Evolutionary conservation across 2,797 vertebrate genomes (phyloP).

Genomic region (Pangasius krempfi): DNA sequence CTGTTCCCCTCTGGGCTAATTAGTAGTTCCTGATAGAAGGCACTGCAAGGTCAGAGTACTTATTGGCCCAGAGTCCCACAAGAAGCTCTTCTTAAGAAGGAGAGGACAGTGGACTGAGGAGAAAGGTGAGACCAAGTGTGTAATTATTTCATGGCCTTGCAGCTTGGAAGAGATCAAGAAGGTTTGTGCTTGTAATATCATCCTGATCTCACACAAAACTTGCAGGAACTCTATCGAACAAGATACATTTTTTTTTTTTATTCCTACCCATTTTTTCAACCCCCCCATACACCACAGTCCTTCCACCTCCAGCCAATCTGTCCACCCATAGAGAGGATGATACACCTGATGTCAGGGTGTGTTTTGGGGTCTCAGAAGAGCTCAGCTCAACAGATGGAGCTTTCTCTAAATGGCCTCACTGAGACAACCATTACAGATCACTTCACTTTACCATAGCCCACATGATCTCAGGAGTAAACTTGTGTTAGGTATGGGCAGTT

Average conservation of each 20-base stretch:
- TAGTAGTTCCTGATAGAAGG: constrained; percentile 36
- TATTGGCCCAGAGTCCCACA: constrained; percentile 8
- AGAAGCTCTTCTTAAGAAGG: neutral
- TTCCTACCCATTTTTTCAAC: neutral
- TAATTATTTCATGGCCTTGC: neutral
- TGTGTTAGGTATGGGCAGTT: neutral
- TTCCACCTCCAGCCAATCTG: constrained; percentile 43
- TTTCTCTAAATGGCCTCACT: constrained; percentile 26
- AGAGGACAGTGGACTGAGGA: neutral
- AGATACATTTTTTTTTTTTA: neutral
- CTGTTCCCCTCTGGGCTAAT: constrained; percentile 22
- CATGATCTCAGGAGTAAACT: neutral
- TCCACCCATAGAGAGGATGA: constrained; percentile 23
- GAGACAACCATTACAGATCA: constrained; percentile 41
- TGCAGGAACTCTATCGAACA: too few relatives aligned
- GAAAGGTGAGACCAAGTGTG: neutral
- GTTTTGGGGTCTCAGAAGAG: constrained; percentile 41
- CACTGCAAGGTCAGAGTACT: constrained; percentile 29
- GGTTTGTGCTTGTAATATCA: neutral
- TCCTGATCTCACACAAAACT: neutral
- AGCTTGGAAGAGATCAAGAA: neutral
- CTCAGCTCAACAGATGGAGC: constrained; percentile 55
- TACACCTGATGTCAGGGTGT: constrained; percentile 43
- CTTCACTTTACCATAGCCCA: constrained; percentile 34
- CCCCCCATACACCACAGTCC: too few relatives aligned